These are phyloP conservation scores for Pyrochroa serraticornis DNA, from an alignment of 2,888 invertebrate genomes.

Conservation along the genomic window DNA sequence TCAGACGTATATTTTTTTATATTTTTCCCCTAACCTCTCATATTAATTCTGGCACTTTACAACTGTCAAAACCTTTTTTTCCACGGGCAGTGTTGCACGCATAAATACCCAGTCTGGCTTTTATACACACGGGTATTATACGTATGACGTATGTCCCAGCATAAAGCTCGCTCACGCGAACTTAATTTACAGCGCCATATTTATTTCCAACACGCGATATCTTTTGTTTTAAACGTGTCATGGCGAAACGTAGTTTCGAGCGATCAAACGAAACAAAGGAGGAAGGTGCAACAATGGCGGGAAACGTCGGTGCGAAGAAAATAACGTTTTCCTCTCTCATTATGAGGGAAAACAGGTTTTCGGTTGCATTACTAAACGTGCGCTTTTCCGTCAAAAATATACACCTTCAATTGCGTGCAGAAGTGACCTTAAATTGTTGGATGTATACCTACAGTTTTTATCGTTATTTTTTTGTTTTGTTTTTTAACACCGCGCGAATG, in stretches of 20 bases:
- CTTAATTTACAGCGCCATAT: conserved; percentile 60
- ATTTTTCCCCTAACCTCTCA: no score
- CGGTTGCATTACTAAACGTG: no score
- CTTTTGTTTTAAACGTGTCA: conserved; percentile 59
- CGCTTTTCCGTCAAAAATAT: conserved; percentile 5
- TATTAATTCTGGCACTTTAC: no score
- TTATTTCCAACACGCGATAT: conserved; percentile 59
- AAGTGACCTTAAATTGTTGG: no score
- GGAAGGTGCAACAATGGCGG: conserved; percentile 39
- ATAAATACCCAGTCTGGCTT: no score
- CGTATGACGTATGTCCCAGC: conserved; percentile 54
- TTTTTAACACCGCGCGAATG: no score
- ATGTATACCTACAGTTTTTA: no score
- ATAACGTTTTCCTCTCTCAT: conserved; percentile 17
- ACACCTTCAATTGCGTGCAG: conserved; percentile 9
- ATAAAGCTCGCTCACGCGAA: conserved; percentile 59
- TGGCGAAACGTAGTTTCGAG: conserved; percentile 53
- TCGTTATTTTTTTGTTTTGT: no score
- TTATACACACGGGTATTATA: no score
- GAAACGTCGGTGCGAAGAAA: conserved; percentile 18
- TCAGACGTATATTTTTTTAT: no score
- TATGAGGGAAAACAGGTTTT: not conserved
- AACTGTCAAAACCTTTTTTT: no score
- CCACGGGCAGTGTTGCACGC: no score
- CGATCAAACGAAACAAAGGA: conserved; percentile 48